Percentiles rank a stretch among this genome's conserved stretches.
phyloP scores from a whole-genome alignment of 2,113 vertebrate species.

The Morone saxatilis region DNA sequence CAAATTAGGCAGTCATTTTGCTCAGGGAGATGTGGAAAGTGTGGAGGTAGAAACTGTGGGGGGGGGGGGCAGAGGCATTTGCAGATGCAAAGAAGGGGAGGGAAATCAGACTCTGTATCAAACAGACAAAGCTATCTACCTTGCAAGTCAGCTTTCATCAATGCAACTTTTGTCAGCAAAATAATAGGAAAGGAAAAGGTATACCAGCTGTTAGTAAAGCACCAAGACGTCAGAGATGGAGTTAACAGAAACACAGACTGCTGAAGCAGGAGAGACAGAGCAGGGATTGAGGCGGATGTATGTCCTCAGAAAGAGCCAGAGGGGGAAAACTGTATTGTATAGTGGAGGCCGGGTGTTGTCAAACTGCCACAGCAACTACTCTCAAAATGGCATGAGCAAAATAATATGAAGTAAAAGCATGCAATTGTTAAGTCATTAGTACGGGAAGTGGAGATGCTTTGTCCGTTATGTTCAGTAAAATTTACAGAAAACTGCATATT shows the following conservation, averaged over 20 bases:
- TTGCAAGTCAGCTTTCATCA: conserved; percentile 99
- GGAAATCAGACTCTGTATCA: conserved; percentile 90
- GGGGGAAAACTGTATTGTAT: conserved; percentile 79
- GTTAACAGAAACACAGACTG: conserved; percentile 66
- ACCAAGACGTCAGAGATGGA: conserved; percentile 89
- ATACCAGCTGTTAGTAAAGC: conserved; percentile 96
- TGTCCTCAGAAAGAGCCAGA: conserved; percentile 74
- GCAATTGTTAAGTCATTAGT: conserved; percentile 15
- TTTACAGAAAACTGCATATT: neutral
- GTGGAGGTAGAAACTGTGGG: conserved; percentile 43
- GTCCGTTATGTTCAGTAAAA: neutral
- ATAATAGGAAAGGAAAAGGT: conserved; percentile 91
- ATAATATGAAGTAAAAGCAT: conserved; percentile 18
- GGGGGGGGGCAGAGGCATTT: conserved; percentile 62
- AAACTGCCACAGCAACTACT: neutral
- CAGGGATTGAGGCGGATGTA: conserved; percentile 19
- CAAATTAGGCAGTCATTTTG: conserved; percentile 50
- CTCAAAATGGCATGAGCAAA: conserved; percentile 22
- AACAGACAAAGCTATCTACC: conserved; percentile 96
- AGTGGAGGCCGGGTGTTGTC: conserved; percentile 64
- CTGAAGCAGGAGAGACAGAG: conserved; percentile 34
- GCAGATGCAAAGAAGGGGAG: conserved; percentile 58
- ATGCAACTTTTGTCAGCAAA: conserved; percentile 98
- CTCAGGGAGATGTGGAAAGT: conserved; percentile 50
- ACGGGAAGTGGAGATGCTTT: neutral